A percentile compares a stretch with the other conserved stretches of the same genome.
These are phyloP conservation scores for Torymus texanus DNA, from an alignment of 2,888 invertebrate genomes.

Conservation along the genomic window DNA sequence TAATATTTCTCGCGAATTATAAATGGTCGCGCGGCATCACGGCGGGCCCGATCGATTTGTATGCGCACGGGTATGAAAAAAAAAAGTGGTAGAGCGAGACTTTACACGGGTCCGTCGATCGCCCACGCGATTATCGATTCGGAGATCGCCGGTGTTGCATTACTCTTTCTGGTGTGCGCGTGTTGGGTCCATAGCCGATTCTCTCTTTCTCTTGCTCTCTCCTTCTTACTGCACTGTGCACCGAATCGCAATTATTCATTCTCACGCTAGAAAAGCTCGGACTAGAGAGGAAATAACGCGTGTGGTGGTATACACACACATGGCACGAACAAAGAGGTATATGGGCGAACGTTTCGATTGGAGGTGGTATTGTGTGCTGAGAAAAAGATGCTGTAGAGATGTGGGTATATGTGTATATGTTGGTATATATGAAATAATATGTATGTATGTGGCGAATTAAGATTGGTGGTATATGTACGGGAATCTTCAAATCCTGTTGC, in stretches of 20 bases:
- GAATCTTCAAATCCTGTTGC: neutral
- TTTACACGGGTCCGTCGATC: slow-evolving; percentile 49
- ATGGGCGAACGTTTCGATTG: neutral
- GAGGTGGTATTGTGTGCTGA: too few species aligned
- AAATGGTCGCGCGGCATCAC: slow-evolving; percentile 53
- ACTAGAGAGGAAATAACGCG: slow-evolving; percentile 27
- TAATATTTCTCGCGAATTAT: slow-evolving; percentile 58
- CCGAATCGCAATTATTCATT: slow-evolving; percentile 56
- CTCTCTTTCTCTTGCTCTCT: slow-evolving; percentile 5
- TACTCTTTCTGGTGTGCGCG: slow-evolving; percentile 15
- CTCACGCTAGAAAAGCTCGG: slow-evolving; percentile 51
- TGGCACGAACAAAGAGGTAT: neutral
- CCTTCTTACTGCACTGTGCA: slow-evolving; percentile 9
- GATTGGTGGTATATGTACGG: neutral
- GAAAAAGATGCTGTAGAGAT: too few species aligned
- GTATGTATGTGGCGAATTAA: neutral
- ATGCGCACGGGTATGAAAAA: neutral
- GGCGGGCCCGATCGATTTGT: slow-evolving; percentile 52
- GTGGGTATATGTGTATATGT: too few species aligned
- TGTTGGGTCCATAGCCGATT: neutral
- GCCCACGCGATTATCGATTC: slow-evolving; percentile 59
- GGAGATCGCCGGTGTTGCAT: slow-evolving; percentile 54
- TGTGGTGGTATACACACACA: slow-evolving; percentile 8
- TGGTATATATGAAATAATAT: too few species aligned
- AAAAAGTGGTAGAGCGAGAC: slow-evolving; percentile 18